phyloP scores from a whole-genome alignment of 2,797 vertebrate genomes.

The Coregonus sp. region DNA sequence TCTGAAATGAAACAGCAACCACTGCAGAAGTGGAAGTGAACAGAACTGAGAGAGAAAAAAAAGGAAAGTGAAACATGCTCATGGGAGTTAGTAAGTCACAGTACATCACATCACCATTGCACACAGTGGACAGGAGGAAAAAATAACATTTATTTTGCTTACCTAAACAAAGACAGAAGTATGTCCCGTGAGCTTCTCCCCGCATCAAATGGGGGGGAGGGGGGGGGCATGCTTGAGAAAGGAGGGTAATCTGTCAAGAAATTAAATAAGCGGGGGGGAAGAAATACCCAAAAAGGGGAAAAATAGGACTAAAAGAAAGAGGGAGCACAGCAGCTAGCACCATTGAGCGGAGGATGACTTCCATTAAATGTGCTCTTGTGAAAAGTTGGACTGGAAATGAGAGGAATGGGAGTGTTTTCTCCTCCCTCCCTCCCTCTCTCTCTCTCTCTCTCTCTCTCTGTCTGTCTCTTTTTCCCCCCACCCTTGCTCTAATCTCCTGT shows the following conservation, averaged over 20 bases:
- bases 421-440: background rate
- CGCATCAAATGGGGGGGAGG: constrained; percentile 27
- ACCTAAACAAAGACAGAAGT: constrained; percentile 64
- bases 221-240: constrained; percentile 43
- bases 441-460: background rate
- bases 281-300: background rate
- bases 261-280: constrained; percentile 9
- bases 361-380: background rate
- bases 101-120: background rate
- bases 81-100: background rate
- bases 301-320: too few relatives aligned
- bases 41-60: background rate
- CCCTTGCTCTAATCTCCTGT: too few relatives aligned
- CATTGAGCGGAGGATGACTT: background rate
- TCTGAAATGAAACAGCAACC: background rate
- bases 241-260: constrained; percentile 65
- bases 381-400: constrained; percentile 44
- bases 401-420: constrained; percentile 27
- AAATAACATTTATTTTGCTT: constrained; percentile 57
- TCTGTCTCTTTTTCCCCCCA: background rate
- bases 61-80: background rate
- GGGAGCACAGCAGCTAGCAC: background rate
- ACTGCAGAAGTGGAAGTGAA: background rate
- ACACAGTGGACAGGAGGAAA: constrained; percentile 3
- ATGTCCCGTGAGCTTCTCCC: constrained; percentile 51